Percentiles rank a stretch among this genome's conserved stretches.
Evolutionary conservation across 2,888 invertebrate species (phyloP).

Genomic region (Octodonta nipae): DNA sequence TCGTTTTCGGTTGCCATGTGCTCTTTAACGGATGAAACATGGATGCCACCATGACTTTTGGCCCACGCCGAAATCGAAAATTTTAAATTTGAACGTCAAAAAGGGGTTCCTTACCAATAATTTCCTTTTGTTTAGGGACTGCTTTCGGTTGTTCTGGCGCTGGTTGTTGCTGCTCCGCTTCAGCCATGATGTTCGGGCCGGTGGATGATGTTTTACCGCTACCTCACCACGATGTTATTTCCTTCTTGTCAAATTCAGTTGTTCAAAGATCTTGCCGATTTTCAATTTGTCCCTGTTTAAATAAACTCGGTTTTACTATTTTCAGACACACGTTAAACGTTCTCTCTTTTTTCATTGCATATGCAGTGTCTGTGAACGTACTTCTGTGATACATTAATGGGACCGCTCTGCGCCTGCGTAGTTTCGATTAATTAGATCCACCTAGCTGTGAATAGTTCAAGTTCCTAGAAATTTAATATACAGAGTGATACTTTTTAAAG

Average conservation of each 20-base stretch:
- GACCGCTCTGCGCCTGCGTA: not conserved
- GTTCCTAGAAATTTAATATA: no score
- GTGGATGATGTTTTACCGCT: conserved; percentile 65
- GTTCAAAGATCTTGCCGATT: conserved; percentile 33
- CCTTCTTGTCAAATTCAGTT: conserved; percentile 46
- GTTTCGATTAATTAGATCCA: no score
- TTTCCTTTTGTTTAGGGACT: conserved; percentile 67
- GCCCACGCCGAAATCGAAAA: conserved; percentile 15
- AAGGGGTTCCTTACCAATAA: conserved; percentile 59
- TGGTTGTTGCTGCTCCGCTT: conserved; percentile 58
- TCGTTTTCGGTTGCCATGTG: no score
- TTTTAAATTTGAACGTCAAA: conserved; percentile 6
- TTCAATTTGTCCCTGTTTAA: conserved; percentile 25
- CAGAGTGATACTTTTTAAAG: no score
- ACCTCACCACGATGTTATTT: conserved; percentile 61
- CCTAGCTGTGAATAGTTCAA: no score
- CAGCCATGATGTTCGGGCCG: conserved; percentile 69
- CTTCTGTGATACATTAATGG: not conserved
- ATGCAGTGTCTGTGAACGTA: not conserved
- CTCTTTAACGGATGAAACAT: conserved; percentile 27
- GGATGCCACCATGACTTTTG: conserved; percentile 27
- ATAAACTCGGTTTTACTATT: conserved; percentile 21
- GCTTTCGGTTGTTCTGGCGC: conserved; percentile 39
- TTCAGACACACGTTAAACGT: conserved; percentile 11
- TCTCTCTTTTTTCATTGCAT: conserved; percentile 3